Conservation (phyloP, 2,797 vertebrate genomes). For the Cuculus canorus region DNA sequence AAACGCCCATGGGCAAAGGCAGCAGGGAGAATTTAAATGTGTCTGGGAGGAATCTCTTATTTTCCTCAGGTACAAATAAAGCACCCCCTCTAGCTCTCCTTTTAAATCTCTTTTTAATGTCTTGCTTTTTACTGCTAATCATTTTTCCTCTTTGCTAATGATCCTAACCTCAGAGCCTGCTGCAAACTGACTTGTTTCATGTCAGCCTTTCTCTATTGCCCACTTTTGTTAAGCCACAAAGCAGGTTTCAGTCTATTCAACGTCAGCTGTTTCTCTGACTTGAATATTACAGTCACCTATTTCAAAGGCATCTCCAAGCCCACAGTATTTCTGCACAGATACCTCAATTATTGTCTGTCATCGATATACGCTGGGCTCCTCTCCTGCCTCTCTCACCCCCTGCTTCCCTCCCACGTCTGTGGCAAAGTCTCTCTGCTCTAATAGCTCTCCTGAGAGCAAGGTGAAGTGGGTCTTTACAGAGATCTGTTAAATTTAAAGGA, state of each 20-base stretch:
- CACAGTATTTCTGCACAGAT: slow-evolving; percentile 60
- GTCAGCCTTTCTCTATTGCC: slow-evolving; percentile 53
- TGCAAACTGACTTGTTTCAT: slow-evolving; percentile 55
- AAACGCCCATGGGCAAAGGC: not conserved
- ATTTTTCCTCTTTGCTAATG: slow-evolving; percentile 69
- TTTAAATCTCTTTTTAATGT: slow-evolving; percentile 67
- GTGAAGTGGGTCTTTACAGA: slow-evolving; percentile 75
- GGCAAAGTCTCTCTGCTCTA: slow-evolving; percentile 51
- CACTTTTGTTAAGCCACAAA: slow-evolving; percentile 73
- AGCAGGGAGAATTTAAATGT: slow-evolving; percentile 12
- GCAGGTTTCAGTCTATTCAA: slow-evolving; percentile 56
- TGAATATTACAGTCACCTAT: slow-evolving; percentile 22
- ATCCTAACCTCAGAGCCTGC: slow-evolving; percentile 65
- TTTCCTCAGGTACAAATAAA: slow-evolving; percentile 28
- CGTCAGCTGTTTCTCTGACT: slow-evolving; percentile 46
- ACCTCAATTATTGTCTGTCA: slow-evolving; percentile 64
- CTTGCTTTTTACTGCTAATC: slow-evolving; percentile 72
- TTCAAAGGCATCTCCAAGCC: slow-evolving; percentile 74
- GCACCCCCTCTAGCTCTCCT: slow-evolving; percentile 46
- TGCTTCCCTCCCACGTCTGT: not conserved
- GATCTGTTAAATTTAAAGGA: slow-evolving; percentile 84
- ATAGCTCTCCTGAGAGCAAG: slow-evolving; percentile 76
- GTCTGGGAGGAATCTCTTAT: not conserved
- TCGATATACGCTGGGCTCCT: not conserved
- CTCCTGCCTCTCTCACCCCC: not conserved